A percentile compares a stretch with the other conserved stretches of the same genome.
Evolutionary conservation across 2,888 invertebrate species (phyloP).

Genomic region (Philereme vetulata): DNA sequence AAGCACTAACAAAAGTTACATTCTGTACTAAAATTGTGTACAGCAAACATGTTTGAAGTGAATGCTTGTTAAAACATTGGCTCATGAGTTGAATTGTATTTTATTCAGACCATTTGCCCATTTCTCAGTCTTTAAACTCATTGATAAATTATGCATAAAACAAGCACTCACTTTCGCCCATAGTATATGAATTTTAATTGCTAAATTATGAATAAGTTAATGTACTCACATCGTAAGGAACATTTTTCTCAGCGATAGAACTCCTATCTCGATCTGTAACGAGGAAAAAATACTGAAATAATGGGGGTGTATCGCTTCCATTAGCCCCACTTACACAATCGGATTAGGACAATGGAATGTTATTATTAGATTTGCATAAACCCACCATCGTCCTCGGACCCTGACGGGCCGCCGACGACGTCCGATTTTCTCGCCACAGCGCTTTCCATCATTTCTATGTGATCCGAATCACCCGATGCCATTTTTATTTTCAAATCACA

Average conservation of each 20-base stretch:
- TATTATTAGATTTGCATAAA: constrained; percentile 65
- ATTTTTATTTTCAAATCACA: constrained; percentile 83
- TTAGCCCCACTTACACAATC: constrained; percentile 48
- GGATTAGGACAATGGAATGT: constrained; percentile 57
- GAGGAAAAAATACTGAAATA: constrained; percentile 56
- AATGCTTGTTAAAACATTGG: too few relatives aligned
- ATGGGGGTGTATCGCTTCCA: constrained; percentile 51
- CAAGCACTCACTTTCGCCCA: constrained; percentile 14
- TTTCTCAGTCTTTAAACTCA: neutral
- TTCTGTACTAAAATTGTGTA: neutral
- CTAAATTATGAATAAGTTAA: constrained; percentile 35
- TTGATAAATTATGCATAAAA: constrained; percentile 6
- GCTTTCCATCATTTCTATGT: constrained; percentile 90
- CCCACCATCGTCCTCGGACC: constrained; percentile 85
- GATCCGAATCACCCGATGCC: constrained; percentile 94
- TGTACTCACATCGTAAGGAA: constrained; percentile 85
- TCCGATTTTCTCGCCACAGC: constrained; percentile 85
- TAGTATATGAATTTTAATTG: constrained; percentile 15
- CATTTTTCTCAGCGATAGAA: constrained; percentile 85
- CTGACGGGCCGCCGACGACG: constrained; percentile 83
- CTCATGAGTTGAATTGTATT: neutral
- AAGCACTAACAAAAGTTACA: neutral
- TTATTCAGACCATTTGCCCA: constrained; percentile 1
- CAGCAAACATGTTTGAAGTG: too few relatives aligned
- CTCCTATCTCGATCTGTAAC: constrained; percentile 84